Percentiles rank a stretch among this genome's conserved stretches.
Conservation (phyloP, 2,888 invertebrate species). For the Encarsia formosa region DNA sequence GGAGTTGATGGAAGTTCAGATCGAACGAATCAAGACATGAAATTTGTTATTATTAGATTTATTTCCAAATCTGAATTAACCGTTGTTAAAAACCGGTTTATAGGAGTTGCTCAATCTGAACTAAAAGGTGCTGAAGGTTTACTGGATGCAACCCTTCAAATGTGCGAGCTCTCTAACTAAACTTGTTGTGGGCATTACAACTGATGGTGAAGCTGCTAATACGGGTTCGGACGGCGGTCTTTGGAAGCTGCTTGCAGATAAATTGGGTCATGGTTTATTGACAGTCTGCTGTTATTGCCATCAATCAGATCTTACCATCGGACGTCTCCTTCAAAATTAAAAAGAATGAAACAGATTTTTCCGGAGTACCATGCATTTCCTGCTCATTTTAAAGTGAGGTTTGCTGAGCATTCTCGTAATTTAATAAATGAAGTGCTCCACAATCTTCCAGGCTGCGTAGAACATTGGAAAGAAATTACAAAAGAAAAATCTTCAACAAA, state of each 20-base stretch:
- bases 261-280: background rate
- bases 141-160: background rate
- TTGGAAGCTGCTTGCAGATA: slow-evolving; percentile 4
- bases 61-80: background rate
- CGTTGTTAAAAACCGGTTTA: background rate
- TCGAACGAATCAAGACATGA: slow-evolving; percentile 4
- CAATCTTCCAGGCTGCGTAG: no score
- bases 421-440: no score
- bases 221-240: background rate
- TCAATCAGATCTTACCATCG: no score
- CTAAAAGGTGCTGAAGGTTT: background rate
- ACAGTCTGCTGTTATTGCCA: slow-evolving; percentile 2
- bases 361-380: no score
- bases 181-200: background rate
- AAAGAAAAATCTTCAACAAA: no score
- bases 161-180: background rate
- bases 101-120: slow-evolving; percentile 4
- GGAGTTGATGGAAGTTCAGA: background rate
- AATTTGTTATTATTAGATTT: background rate
- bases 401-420: no score
- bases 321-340: no score
- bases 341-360: no score
- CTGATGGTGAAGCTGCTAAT: slow-evolving; percentile 6
- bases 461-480: no score
- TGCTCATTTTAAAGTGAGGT: no score